Evolutionary conservation across 2,797 vertebrate species (phyloP), one percentile per base, ranked within the genome.

Genomic region (Eulemur coronatus): DNA sequence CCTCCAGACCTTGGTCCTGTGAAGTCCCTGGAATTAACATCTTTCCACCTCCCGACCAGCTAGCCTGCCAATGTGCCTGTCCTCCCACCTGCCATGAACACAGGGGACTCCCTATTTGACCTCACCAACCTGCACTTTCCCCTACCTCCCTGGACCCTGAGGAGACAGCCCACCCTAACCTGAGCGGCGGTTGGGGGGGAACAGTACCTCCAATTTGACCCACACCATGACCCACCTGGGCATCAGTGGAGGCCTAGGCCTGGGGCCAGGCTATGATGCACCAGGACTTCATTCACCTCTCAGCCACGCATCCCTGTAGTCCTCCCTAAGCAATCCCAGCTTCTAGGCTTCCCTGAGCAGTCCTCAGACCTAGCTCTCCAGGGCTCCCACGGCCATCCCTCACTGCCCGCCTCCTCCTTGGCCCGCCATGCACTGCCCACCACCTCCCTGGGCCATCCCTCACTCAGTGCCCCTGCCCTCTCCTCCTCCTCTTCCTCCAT

Each of bases 51-150:
- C 99, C 99, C 3, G 99, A 99, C 98, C 99, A 99, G 55, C 24
- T 26, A 57, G 97, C 99, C 99, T 87, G 98, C 99, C 97, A 98
- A 97, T 1, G 97, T 98, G 18, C 97, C 99, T 93, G 99, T 99
- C 90, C 98, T 99, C 92, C 99, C 99, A 0, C 98, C 99, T 0
- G 98, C 98, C 33, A 98, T 99, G 84, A 99, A 99, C 98, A 99
- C 99, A 0, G 99, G 99, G 0, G 99, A 99, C 30, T 99, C 99
- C 6, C 98, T 99, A 22, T 99, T 99, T 0, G 99, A 99, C 98
- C 99, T 99, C 91, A 99, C 99, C 98, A 99, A 98, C 97, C 99
- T 99, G 90, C 99, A 99, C 98, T 99, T 99, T 86, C 99, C 99
- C 0, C 99, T 99, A 99, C 99, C 0, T 99, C 99, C 0, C 98